Base-by-base conservation (phyloP, 2,888 invertebrate genomes). In the Cryptocephalus moraei region DNA sequence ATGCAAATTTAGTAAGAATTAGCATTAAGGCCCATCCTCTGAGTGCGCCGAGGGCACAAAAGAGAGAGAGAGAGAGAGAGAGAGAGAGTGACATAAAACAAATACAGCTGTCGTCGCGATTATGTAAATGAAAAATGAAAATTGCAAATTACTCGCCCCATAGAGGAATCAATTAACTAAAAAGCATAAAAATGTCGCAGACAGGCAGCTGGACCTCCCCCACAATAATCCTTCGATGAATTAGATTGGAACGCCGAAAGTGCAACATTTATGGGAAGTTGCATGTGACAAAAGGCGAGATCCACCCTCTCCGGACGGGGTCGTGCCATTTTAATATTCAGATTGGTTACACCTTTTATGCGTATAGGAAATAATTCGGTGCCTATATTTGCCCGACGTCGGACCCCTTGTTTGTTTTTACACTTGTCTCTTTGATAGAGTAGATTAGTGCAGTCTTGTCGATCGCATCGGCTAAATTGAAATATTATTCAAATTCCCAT, bases 301-400 rank as follows among this genome's bases (percentile, higher is more conserved):
- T 47, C 48, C 32, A 45, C 38, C 38, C 38, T 12, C 31, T 22
- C 36, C 46, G 31, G 13, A 34, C 46, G 44, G 50, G 49, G 55
- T 54, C 51, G n/a, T 36, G 56, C 58, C 62, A 62, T 68, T 70
- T 69, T 69, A 70, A 70, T 70, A 70, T 70, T 70, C 69, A 70
- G 69, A 70, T 70, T 70, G 70, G 70, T 70, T 70, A 70, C 70
- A 70, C 70, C 70, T 70, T 70, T 69, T 70, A 70, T 68, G 62
- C 67, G 70, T 70, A 65, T 62, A 65, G 68, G 67, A 70, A 69
- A 70, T 70, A 69, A 70, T 70, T 70, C 68, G 59, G 62, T 58
- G 64, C 65, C 62, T 64, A 66, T 66, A 68, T 67, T 67, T 62
- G 65, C 62, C 64, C 57, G 57, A 57, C 33, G 44, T 43, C 44